phyloP scores from a whole-genome alignment of 2,797 vertebrate genomes.

The Sebastes nivosus region DNA sequence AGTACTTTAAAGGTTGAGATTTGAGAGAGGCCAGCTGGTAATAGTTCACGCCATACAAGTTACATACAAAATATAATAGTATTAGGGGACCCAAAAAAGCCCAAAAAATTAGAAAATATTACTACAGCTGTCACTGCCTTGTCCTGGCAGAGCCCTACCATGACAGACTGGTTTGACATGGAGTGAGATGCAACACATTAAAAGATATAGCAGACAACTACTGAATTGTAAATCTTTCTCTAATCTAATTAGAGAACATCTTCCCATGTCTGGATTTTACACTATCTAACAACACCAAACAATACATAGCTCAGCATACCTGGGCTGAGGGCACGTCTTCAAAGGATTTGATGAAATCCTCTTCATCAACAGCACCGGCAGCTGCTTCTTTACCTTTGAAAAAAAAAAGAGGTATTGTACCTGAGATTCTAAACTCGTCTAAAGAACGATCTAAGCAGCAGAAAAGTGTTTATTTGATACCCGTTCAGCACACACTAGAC shows the following conservation, averaged over 20 bases:
- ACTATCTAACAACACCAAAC: neutral
- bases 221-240: neutral
- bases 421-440: neutral
- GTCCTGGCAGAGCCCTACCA: too few relatives aligned
- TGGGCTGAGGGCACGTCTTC: constrained; percentile 93
- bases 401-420: neutral
- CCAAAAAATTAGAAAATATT: neutral
- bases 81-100: neutral
- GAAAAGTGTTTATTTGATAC: neutral
- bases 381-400: constrained; percentile 88
- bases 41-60: neutral
- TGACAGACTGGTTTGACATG: neutral
- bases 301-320: constrained; percentile 67
- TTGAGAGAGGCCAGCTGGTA: neutral
- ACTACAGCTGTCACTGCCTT: too few relatives aligned
- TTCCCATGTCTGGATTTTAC: neutral
- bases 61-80: neutral
- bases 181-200: neutral
- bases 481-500: neutral
- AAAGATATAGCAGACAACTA: neutral
- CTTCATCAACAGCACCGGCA: constrained; percentile 95
- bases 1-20: neutral
- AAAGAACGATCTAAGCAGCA: neutral
- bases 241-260: too few relatives aligned
- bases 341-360: constrained; percentile 96